Evolutionary conservation across 2,113 vertebrate species (phyloP).

Genomic region (Tetrao urogallus): DNA sequence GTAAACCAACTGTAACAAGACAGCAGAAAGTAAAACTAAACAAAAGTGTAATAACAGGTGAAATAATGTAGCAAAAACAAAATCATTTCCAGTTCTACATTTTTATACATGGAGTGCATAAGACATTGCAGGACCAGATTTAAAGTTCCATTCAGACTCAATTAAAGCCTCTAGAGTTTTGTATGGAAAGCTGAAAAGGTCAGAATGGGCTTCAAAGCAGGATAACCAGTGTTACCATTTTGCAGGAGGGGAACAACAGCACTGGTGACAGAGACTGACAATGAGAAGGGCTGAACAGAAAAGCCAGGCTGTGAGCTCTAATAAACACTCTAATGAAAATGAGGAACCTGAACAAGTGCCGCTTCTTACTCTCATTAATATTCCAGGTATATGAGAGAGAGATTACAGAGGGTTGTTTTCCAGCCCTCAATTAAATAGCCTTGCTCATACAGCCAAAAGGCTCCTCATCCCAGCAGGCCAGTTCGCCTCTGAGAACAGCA

Average conservation of each 20-base stretch:
- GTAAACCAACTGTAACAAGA: background rate
- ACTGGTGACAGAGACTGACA: background rate
- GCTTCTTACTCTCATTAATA: background rate
- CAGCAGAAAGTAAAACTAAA: slow-evolving; percentile 10
- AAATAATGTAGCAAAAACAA: background rate
- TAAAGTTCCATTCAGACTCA: background rate
- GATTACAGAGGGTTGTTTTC: background rate
- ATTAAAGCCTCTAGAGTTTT: background rate
- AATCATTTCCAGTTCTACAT: background rate
- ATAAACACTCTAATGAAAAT: background rate
- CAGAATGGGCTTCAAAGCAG: background rate
- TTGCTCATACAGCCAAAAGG: background rate
- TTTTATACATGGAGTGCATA: background rate
- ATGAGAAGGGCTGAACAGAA: background rate
- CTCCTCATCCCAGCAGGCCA: background rate
- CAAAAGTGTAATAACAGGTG: background rate
- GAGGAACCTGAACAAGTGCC: background rate
- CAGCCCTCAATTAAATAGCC: background rate
- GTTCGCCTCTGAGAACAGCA: background rate
- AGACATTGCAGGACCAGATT: background rate
- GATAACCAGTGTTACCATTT: background rate
- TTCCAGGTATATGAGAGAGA: background rate
- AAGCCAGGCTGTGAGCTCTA: background rate
- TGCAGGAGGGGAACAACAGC: background rate
- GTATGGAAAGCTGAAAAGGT: background rate